Percentiles rank a stretch among this genome's conserved stretches.
phyloP scores from a whole-genome alignment of 1,140 invertebrate species.

The Trachymyrmex septentrionalis region DNA sequence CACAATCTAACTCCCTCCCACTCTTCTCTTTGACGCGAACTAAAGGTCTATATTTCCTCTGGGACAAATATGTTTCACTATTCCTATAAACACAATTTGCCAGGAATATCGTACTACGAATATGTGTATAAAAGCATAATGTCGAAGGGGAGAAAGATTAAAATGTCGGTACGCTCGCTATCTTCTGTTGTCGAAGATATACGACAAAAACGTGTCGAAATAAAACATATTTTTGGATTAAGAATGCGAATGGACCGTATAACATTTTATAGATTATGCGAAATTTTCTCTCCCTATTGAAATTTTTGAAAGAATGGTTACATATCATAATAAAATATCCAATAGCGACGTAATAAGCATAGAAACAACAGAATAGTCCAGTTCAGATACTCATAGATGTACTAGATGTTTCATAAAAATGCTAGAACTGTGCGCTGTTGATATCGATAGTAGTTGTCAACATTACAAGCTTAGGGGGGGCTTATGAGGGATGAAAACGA shows the following conservation, averaged over 20 bases:
- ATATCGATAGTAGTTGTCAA: background rate
- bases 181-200: slow-evolving; percentile 2
- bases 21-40: slow-evolving; percentile 71
- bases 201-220: slow-evolving; percentile 2
- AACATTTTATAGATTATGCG: background rate
- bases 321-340: background rate
- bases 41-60: slow-evolving; percentile 86
- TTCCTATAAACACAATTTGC: slow-evolving; percentile 87
- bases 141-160: background rate
- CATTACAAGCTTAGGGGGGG: background rate
- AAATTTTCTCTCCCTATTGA: background rate
- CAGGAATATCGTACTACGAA: slow-evolving; percentile 81
- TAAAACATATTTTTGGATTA: slow-evolving; percentile 48
- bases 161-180: slow-evolving; percentile 21
- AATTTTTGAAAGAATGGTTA: background rate
- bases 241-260: background rate
- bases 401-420: slow-evolving; percentile 6
- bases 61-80: slow-evolving; percentile 86
- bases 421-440: background rate
- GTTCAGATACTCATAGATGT: background rate
- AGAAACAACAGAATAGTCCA: background rate
- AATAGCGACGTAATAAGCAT: background rate
- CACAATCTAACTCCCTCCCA: slow-evolving; percentile 81
- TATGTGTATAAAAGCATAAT: slow-evolving; percentile 71
- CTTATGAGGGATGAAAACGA: background rate